Percentiles rank a stretch among this genome's conserved stretches.
Conservation (phyloP, 2,888 invertebrate species). For the Latheticus oryzae region DNA sequence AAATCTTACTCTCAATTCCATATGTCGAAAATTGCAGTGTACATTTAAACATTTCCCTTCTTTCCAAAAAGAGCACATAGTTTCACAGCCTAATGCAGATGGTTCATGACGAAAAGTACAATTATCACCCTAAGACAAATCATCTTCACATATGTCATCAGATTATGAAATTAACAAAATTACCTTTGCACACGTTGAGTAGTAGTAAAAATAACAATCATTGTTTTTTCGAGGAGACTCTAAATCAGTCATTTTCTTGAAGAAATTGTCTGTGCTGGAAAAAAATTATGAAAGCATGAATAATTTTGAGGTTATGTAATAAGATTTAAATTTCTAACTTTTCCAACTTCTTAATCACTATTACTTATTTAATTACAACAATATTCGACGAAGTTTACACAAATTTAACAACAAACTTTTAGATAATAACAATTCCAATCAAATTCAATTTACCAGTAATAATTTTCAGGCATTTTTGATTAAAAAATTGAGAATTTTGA, state of each 20-base stretch:
- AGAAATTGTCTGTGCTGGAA: constrained; percentile 65
- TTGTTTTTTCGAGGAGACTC: constrained; percentile 81
- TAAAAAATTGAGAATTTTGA: constrained; percentile 27
- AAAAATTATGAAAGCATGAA: constrained; percentile 28
- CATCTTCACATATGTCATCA: constrained; percentile 42
- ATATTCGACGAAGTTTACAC: constrained; percentile 17
- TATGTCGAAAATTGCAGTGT: constrained; percentile 85
- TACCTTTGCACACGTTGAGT: constrained; percentile 88
- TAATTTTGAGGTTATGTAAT: constrained; percentile 52
- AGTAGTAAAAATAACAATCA: constrained; percentile 91
- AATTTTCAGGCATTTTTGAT: constrained; percentile 50
- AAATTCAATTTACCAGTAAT: constrained; percentile 49
- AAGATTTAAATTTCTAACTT: too few species aligned
- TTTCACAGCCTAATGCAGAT: constrained; percentile 84
- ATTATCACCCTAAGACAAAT: constrained; percentile 74
- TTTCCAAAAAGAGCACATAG: constrained; percentile 84
- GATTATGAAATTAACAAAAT: too few species aligned
- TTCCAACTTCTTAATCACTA: too few species aligned
- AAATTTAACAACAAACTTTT: constrained; percentile 7
- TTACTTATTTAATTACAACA: too few species aligned
- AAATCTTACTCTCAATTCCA: constrained; percentile 79
- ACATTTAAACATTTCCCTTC: constrained; percentile 83
- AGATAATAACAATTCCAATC: too few species aligned
- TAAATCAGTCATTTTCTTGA: constrained; percentile 68
- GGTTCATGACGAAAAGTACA: constrained; percentile 89